Base-by-base conservation (phyloP, 2,888 invertebrate genomes). In the Polylopha cassiicola region DNA sequence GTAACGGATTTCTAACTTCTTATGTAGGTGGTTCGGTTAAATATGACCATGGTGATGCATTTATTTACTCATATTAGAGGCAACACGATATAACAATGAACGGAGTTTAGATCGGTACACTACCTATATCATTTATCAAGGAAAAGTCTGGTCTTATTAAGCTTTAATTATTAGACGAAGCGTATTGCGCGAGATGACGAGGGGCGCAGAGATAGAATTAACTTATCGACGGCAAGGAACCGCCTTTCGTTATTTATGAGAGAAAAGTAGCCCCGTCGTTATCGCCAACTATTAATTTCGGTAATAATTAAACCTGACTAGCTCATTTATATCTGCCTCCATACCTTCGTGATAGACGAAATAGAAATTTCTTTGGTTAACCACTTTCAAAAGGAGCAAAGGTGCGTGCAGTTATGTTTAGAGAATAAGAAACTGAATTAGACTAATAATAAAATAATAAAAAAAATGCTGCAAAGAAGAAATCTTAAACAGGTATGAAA, bases 161-260 rank as follows among this genome's bases (percentile, higher is more conserved):
- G 51, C 53, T 54, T 57, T 63, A 60, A 64, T 73, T 65, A 63
- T 59, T 63, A 57, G 55, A 53, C 52, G 50, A 50, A 67, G 61
- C 73, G 68, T 74, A 75, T 72, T 71, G 69, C 64, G 27, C 46
- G 55, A 58, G 61, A 69, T 73, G 75, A 78, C 65, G 73, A 72
- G 75, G 81, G 80, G 75, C 69, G 65, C 61, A 52, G 63, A 73
- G 73, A 80, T 80, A 74, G 78, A 80, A 81, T 81, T 81, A 81
- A 76, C 68, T 74, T 75, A 79, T 80, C 72, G 70, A 65, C 64
- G 66, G 57, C 63, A 59, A 61, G 65, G 56, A 54, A 60, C 62
- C 52, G 57, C 55, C 53, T 53, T 43, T 50, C 53, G 60, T 73
- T 73, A 79, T 80, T 76, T 77, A 80, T 78, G 69, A 64, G 52